phyloP scores from a whole-genome alignment of 2,113 vertebrate species.

The Limanda limanda region DNA sequence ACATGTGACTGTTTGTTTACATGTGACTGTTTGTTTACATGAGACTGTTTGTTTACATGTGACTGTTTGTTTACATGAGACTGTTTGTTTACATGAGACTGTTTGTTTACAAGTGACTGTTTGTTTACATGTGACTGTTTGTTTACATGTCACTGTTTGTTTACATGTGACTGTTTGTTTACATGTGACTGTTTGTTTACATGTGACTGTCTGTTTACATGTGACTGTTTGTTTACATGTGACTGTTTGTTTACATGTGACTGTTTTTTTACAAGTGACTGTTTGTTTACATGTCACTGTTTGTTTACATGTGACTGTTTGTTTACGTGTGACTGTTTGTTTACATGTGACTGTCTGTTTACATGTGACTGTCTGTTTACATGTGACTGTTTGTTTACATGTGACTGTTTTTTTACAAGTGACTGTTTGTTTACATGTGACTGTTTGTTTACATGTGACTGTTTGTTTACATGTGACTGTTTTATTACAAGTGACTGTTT shows the following conservation, averaged over 20 bases:
- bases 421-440: not conserved
- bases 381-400: not conserved
- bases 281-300: not conserved
- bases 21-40: not conserved
- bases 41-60: no score
- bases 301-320: not conserved
- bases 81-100: not conserved
- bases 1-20: not conserved
- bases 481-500: no score
- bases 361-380: no score
- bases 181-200: not conserved
- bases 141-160: not conserved
- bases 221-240: not conserved
- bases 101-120: not conserved
- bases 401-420: not conserved
- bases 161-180: not conserved
- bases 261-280: no score
- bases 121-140: not conserved
- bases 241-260: not conserved
- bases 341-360: not conserved
- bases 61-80: not conserved
- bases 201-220: not conserved
- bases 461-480: no score
- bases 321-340: not conserved
- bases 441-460: not conserved